These are phyloP conservation scores for Chironomus riparius DNA, from an alignment of 2,888 invertebrate genomes.

Conservation along the genomic window DNA sequence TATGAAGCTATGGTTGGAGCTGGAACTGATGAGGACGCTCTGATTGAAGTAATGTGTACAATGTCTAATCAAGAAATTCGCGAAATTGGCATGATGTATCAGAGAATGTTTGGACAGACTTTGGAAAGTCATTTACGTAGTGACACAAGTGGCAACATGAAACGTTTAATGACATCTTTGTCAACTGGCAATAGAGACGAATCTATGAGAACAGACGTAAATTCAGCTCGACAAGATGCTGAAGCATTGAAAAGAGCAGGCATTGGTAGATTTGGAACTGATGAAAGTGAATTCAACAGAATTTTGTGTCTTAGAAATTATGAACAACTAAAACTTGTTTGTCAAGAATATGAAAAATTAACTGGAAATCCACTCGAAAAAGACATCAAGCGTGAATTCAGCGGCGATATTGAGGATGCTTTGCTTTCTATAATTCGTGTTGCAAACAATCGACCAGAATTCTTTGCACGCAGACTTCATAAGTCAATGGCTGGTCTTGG, in stretches of 20 bases:
- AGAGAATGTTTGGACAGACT: constrained; percentile 61
- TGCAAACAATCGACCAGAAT: constrained; percentile 67
- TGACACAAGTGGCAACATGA: constrained; percentile 89
- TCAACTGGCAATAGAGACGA: constrained; percentile 65
- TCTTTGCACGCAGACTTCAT: constrained; percentile 79
- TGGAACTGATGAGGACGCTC: constrained; percentile 74
- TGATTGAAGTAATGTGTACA: constrained; percentile 84
- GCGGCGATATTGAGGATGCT: constrained; percentile 58
- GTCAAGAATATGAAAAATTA: constrained; percentile 41
- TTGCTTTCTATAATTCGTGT: constrained; percentile 72
- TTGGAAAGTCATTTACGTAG: constrained; percentile 74
- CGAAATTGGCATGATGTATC: constrained; percentile 67
- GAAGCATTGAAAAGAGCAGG: constrained; percentile 61
- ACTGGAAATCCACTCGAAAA: constrained; percentile 49
- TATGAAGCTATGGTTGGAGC: constrained; percentile 75
- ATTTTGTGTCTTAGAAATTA: constrained; percentile 71
- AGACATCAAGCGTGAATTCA: constrained; percentile 35
- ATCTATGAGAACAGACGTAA: constrained; percentile 53
- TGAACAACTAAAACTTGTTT: constrained; percentile 45
- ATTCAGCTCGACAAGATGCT: constrained; percentile 70
- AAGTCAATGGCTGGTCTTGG: constrained; percentile 85
- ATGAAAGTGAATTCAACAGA: constrained; percentile 77
- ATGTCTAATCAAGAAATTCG: constrained; percentile 76
- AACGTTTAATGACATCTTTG: constrained; percentile 76
- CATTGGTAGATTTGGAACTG: constrained; percentile 67